phyloP scores from a whole-genome alignment of 2,797 vertebrate genomes.

The Gephyroberyx darwinii region DNA sequence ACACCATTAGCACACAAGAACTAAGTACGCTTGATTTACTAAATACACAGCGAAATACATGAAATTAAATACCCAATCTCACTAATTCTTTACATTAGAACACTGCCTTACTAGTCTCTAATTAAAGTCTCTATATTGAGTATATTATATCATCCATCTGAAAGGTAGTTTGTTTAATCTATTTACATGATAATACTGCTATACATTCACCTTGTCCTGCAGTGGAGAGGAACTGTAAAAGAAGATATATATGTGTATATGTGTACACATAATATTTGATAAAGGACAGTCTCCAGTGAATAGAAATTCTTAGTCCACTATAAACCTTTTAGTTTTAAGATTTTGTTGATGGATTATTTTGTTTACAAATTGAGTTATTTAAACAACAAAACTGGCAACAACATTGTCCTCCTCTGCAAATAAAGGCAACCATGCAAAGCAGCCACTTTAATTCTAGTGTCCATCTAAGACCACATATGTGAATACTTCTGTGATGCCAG shows the following conservation, averaged over 20 bases:
- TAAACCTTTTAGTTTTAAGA: constrained; percentile 4
- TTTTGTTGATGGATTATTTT: constrained; percentile 3
- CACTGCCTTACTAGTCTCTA: constrained; percentile 52
- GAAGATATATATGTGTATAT: constrained; percentile 18
- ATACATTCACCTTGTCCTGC: constrained; percentile 55
- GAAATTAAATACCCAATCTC: constrained; percentile 60
- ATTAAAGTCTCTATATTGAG: constrained; percentile 55
- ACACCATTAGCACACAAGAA: constrained; percentile 42
- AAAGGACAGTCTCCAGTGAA: constrained; percentile 16
- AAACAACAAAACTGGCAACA: not conserved
- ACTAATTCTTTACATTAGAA: constrained; percentile 46
- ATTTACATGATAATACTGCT: constrained; percentile 73
- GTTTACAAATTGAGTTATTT: not conserved
- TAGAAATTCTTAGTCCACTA: constrained; percentile 3
- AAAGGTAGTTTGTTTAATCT: constrained; percentile 50
- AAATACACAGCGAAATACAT: constrained; percentile 42
- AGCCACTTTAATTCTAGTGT: constrained; percentile 30
- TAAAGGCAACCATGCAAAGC: constrained; percentile 6
- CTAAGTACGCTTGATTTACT: constrained; percentile 50
- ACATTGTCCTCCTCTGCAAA: constrained; percentile 25
- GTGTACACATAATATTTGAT: constrained; percentile 38
- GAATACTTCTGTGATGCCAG: not conserved
- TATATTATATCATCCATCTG: constrained; percentile 30
- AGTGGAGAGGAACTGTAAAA: constrained; percentile 48
- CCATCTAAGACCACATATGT: constrained; percentile 23